These are phyloP conservation scores for Odontamblyopus lacepedii DNA, from an alignment of 2,797 vertebrate genomes.

Conservation along the genomic window DNA sequence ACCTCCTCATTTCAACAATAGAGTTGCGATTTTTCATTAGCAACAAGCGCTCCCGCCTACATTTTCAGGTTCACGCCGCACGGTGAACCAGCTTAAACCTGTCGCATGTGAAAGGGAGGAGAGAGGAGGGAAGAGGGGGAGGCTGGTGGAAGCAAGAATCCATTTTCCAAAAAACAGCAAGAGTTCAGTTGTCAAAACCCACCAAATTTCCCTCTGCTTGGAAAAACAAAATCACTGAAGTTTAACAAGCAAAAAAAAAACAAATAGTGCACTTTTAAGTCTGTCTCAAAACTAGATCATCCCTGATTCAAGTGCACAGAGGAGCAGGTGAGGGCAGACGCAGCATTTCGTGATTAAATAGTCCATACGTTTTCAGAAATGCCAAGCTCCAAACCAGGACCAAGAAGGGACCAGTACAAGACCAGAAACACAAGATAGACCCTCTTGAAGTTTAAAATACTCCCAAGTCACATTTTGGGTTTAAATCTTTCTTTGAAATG, in stretches of 20 bases:
- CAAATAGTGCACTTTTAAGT: slow-evolving; percentile 56
- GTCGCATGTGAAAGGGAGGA: slow-evolving; percentile 25
- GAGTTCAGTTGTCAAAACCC: slow-evolving; percentile 50
- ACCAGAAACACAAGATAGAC: slow-evolving; percentile 14
- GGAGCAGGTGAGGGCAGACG: slow-evolving; percentile 40
- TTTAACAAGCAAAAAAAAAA: slow-evolving; percentile 10
- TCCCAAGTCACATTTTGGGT: slow-evolving; percentile 50
- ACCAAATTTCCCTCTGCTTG: slow-evolving; percentile 52
- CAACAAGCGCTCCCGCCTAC: slow-evolving; percentile 25
- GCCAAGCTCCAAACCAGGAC: slow-evolving; percentile 24
- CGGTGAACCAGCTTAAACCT: slow-evolving; percentile 21
- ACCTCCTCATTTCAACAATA: slow-evolving; percentile 10
- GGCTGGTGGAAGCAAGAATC: slow-evolving; percentile 46
- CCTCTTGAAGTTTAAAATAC: slow-evolving; percentile 19
- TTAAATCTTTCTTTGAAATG: slow-evolving; percentile 17
- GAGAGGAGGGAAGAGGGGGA: slow-evolving; percentile 9
- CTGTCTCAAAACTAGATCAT: slow-evolving; percentile 64
- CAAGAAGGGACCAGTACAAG: slow-evolving; percentile 17
- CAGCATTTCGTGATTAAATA: slow-evolving; percentile 46
- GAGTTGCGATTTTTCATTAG: slow-evolving; percentile 18
- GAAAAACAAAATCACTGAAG: slow-evolving; percentile 29
- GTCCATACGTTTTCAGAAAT: slow-evolving; percentile 33
- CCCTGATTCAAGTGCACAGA: slow-evolving; percentile 79
- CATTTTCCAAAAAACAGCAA: slow-evolving; percentile 23
- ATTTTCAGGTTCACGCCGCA: slow-evolving; percentile 12